Conservation (phyloP, 2,888 invertebrate genomes). For the Drosophila meridionalis region DNA sequence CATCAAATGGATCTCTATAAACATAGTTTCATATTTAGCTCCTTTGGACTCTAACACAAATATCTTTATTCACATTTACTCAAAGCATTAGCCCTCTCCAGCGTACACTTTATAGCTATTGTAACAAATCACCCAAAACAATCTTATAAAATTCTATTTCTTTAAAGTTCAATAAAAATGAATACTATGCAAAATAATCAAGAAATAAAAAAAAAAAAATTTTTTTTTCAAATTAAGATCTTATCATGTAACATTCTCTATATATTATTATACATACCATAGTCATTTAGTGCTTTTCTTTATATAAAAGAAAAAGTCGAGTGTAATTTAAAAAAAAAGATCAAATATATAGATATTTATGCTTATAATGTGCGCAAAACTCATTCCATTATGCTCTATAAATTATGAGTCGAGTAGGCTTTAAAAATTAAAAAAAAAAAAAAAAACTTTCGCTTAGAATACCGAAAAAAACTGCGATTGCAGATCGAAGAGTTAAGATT, state of each 20-base stretch:
- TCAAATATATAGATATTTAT: neutral
- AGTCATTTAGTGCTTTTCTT: neutral
- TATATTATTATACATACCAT: neutral
- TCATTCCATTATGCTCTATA: constrained; percentile 28
- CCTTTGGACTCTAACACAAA: too few relatives aligned
- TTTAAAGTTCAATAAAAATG: too few relatives aligned
- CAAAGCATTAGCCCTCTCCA: too few relatives aligned
- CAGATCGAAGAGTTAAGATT: constrained; percentile 56
- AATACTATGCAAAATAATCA: too few relatives aligned
- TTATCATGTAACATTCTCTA: neutral
- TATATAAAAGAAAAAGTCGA: neutral
- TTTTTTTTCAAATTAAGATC: neutral
- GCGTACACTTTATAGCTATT: too few relatives aligned
- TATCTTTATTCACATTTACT: too few relatives aligned
- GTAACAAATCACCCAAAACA: too few relatives aligned
- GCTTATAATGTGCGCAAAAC: constrained; percentile 15
- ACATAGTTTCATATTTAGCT: neutral
- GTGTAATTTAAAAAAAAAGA: neutral
- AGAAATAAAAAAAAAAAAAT: too few relatives aligned
- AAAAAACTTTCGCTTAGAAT: constrained; percentile 58
- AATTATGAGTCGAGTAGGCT: constrained; percentile 11
- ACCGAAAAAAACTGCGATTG: constrained; percentile 20
- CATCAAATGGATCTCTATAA: neutral
- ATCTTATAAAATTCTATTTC: too few relatives aligned
- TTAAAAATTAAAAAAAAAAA: constrained; percentile 1